A percentile compares a stretch with the other conserved stretches of the same genome.
Conservation (phyloP, 2,113 vertebrate genomes). For the Alaudala cheleensis region DNA sequence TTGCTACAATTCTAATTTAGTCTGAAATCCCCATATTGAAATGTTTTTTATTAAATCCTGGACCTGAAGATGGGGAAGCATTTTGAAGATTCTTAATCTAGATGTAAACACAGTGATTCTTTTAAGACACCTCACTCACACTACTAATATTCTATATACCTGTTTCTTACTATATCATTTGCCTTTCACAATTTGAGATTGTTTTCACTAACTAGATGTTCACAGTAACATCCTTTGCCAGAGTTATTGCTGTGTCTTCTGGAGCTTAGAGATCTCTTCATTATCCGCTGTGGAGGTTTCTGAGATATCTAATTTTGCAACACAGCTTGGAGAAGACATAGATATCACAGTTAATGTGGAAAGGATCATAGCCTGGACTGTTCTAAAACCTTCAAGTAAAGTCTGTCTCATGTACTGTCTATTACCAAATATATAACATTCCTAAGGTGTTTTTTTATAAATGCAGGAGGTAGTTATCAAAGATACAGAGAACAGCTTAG, state of each 20-base stretch:
- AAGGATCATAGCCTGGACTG: not conserved
- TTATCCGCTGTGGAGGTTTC: not conserved
- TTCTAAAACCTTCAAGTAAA: not conserved
- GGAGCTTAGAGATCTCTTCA: not conserved
- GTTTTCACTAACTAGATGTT: not conserved
- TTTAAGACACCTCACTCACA: not conserved
- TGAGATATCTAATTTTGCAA: not conserved
- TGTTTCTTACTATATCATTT: not conserved
- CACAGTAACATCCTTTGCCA: not conserved
- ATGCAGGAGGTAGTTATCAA: not conserved
- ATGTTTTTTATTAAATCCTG: not conserved
- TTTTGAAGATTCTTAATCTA: not conserved
- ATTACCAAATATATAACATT: not conserved
- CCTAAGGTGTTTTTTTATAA: not conserved
- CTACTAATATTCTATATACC: not conserved
- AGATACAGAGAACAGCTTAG: not conserved
- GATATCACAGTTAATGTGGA: not conserved
- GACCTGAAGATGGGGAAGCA: not conserved
- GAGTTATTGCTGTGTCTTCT: not conserved
- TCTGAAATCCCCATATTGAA: not conserved
- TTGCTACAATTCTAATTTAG: not conserved
- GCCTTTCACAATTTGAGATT: not conserved
- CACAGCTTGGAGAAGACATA: not conserved
- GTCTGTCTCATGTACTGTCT: not conserved
- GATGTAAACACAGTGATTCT: not conserved